Evolutionary conservation across 2,113 vertebrate species (phyloP).

Genomic region (Burhinus oedicnemus): DNA sequence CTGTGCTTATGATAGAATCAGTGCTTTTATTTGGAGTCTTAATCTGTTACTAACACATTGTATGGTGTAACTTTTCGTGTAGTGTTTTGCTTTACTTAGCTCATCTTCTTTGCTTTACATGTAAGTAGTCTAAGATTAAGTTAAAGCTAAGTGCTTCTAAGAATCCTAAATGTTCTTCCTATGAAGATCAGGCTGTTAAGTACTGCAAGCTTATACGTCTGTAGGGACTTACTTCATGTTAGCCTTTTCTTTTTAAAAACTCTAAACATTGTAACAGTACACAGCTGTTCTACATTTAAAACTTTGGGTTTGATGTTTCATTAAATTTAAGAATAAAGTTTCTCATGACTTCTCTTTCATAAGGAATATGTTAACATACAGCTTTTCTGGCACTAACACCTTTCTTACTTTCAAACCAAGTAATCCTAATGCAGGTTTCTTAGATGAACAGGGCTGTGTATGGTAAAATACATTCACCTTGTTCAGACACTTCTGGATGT

Average conservation of each 20-base stretch:
- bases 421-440: not conserved
- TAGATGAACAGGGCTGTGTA: not conserved
- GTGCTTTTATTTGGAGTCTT: not conserved
- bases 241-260: not conserved
- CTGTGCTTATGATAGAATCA: not conserved
- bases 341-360: not conserved
- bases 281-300: not conserved
- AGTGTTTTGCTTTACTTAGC: slow-evolving; percentile 37
- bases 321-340: not conserved
- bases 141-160: slow-evolving; percentile 41
- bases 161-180: slow-evolving; percentile 5
- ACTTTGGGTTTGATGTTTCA: not conserved
- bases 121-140: slow-evolving; percentile 52
- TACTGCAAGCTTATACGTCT: not conserved
- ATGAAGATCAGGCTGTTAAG: slow-evolving; percentile 50
- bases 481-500: not conserved
- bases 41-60: not conserved
- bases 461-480: not conserved
- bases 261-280: not conserved
- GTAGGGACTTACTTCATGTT: not conserved
- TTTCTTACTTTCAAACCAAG: not conserved
- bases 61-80: not conserved
- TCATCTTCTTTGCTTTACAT: slow-evolving; percentile 37
- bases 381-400: not conserved
- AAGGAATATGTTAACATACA: not conserved